Evolutionary conservation across 1,140 invertebrate genomes (phyloP).

Genomic region (Geopemphigus sp.): DNA sequence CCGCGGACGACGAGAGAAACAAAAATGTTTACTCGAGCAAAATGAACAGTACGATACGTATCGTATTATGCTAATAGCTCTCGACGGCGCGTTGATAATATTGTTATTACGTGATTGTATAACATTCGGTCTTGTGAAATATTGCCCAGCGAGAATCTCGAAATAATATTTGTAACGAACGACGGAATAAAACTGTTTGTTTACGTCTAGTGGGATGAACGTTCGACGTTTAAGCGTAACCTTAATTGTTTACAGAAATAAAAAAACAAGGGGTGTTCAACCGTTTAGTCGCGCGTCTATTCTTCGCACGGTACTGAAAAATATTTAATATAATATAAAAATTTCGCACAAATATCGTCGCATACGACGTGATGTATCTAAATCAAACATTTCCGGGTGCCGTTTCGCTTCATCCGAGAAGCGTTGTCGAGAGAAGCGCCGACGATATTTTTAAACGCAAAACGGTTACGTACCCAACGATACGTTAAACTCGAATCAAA

Average conservation of each 20-base stretch:
- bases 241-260: conserved; percentile 17
- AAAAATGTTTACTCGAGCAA: neutral
- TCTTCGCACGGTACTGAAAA: no score
- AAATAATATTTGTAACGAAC: neutral
- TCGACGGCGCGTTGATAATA: neutral
- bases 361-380: no score
- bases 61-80: conserved; percentile 3
- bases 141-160: neutral
- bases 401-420: no score
- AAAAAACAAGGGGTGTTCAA: conserved; percentile 7
- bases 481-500: neutral
- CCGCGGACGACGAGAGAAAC: neutral
- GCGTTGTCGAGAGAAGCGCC: no score
- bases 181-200: neutral
- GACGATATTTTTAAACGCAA: neutral
- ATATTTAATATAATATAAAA: no score
- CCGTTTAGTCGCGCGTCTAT: neutral
- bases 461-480: neutral
- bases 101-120: neutral
- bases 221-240: conserved; percentile 20
- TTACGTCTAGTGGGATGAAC: conserved; percentile 14
- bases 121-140: neutral
- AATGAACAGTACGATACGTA: neutral
- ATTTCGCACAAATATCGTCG: neutral
- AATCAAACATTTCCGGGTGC: no score